These are phyloP conservation scores for Channa argus DNA, from an alignment of 2,113 vertebrate species.

Conservation along the genomic window DNA sequence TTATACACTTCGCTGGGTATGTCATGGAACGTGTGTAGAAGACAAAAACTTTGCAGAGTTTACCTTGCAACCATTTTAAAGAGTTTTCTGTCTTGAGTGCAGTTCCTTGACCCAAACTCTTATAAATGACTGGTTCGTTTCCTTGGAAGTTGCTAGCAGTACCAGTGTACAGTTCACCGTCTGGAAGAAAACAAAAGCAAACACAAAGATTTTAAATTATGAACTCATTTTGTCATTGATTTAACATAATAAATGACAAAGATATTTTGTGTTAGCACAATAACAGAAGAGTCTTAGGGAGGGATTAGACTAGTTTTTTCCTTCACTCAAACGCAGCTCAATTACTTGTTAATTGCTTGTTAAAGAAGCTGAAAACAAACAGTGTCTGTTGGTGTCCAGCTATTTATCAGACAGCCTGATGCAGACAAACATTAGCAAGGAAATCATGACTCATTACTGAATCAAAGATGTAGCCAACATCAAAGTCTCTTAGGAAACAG, in stretches of 20 bases:
- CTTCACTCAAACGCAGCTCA: conserved; percentile 35
- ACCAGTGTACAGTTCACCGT: conserved; percentile 93
- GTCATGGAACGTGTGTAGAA: conserved; percentile 36
- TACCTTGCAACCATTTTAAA: conserved; percentile 98
- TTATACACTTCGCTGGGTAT: conserved; percentile 48
- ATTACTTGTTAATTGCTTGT: conserved; percentile 64
- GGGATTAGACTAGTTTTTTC: conserved; percentile 37
- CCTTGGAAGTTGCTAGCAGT: conserved; percentile 97
- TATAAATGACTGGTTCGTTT: conserved; percentile 94
- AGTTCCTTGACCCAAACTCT: conserved; percentile 90
- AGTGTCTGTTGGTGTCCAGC: conserved; percentile 35
- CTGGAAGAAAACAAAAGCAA: conserved; percentile 78
- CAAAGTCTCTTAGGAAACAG: conserved; percentile 29
- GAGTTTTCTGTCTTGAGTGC: conserved; percentile 96
- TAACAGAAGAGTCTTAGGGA: conserved; percentile 5
- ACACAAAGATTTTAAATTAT: background rate
- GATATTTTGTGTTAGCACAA: conserved; percentile 9
- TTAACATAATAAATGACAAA: conserved; percentile 7
- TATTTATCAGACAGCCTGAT: conserved; percentile 43
- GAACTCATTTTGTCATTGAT: conserved; percentile 16
- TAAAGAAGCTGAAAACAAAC: conserved; percentile 57
- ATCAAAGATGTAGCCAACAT: conserved; percentile 45
- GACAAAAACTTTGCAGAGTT: conserved; percentile 15
- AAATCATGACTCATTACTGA: conserved; percentile 52
- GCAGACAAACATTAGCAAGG: conserved; percentile 50